Base-by-base conservation (phyloP, 1,140 invertebrate species). In the Idris sp. region DNA sequence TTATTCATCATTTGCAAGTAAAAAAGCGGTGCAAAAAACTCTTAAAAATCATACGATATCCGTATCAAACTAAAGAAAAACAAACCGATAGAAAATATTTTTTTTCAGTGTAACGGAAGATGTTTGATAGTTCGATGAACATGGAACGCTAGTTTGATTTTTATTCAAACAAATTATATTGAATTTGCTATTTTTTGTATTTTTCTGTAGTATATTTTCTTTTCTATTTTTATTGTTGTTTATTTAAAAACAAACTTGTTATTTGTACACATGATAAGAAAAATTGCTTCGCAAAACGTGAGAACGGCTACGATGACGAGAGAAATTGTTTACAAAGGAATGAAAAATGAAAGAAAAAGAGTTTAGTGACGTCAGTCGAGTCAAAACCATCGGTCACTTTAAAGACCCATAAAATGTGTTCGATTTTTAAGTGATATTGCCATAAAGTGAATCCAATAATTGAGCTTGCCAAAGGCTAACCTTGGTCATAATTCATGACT, bases 401-500 rank as follows among this genome's bases (percentile, higher is more conserved):
- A 67, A 56, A 43, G 51, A 13, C 22, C 33, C 0, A 67, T 56
- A 58, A 68, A 68, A 51, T 58, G 58, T 49, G 64, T 51, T 68
- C 53, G 64, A 68, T 58, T 54, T 68, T 58, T 43, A 51, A 58
- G 53, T 28, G 53, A 59, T 68, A 68, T 68, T 35, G 44, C 36
- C 49, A 44, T 30, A 33, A 35, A 68, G 64, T 15, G 53, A 59
- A 59, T 36, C 19, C 46, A 51, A 51, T 68, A 68, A 59, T 68
- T 59, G 35, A 44, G 28, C 46, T 16, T 53, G 11, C 35, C 10
- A 54, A 25, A 36, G 28, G 10, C 4, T 28, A 54, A 26, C 65
- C 65, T 69, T 69, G 54, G 61, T 61, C 35, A 69, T 59, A 69
- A 59, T 61, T 59, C 65, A 61, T 54, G 48, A 61, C 54, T 49